Base-by-base conservation (phyloP, 2,113 vertebrate genomes). In the Ageneiosus marmoratus region DNA sequence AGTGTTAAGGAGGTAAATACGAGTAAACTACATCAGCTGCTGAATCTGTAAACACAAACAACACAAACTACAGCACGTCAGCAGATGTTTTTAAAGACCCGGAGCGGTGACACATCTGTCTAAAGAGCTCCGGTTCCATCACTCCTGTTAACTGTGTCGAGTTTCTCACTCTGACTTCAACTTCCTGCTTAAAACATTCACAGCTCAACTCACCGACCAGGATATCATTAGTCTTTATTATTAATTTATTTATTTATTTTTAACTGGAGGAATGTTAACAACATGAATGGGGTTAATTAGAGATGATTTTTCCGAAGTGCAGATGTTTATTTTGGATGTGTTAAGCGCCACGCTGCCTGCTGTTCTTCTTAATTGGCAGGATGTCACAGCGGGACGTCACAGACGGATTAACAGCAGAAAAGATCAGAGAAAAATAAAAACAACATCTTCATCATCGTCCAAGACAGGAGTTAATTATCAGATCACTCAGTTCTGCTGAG, bases 291-390 rank as follows among this genome's bases (percentile, higher is more conserved):
- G 44, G 81, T 72, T 87, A 87, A 83, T 83, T 81, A 80, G 78
- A 65, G 48, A 24, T 58, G 73, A 65, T 80, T 80, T 82, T 55
- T 75, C 32, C 50, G 58, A 58, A 65, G 73, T 74, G 76, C 82
- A 87, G 65, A 81, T 83, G 77, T 85, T 87, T 77, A 50, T 83
- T 83, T 83, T 74, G 29, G 77, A 72, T 34, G 55, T 18, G 20
- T 55, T 79, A 50, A 27, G 70, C 37, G 46, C 48, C 29, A 16
- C 16, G 27, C 32, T 27, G 16, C 5, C 32, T 51, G 74, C 20
- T 55, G 69, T 48, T 77, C 32, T 3, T 55, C 16, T 41, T 77
- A 84, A 84, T 79, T 88, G 82, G 84, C 81, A 88, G 78, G 65
- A 84, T 75, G 84, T 84, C 74, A 81, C 84, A 78, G 78, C 37